These are phyloP conservation scores for Scolopax rusticola DNA, from an alignment of 2,797 vertebrate species.

Conservation along the genomic window DNA sequence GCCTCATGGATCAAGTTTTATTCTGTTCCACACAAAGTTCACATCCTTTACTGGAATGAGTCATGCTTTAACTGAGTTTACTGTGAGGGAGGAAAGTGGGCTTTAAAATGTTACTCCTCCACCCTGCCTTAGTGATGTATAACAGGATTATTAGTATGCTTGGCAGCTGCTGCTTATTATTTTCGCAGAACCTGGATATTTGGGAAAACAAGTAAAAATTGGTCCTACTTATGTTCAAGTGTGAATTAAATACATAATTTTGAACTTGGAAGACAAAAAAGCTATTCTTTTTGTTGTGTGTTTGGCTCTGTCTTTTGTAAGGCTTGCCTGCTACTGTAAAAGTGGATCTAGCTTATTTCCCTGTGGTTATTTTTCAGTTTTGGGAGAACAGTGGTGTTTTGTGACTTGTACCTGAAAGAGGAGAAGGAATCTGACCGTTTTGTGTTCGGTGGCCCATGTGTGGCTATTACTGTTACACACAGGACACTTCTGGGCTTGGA, in stretches of 20 bases:
- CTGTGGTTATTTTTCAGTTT: neutral
- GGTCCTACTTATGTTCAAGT: neutral
- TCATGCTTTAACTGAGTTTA: conserved; percentile 55
- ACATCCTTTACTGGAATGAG: conserved; percentile 64
- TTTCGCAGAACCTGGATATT: conserved; percentile 48
- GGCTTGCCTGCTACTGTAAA: neutral
- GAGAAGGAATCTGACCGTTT: neutral
- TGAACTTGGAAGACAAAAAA: neutral
- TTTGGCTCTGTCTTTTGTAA: neutral
- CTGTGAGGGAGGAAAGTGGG: conserved; percentile 65
- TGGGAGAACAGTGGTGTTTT: neutral
- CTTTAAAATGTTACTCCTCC: conserved; percentile 67
- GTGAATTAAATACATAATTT: neutral
- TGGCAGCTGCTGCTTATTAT: conserved; percentile 59
- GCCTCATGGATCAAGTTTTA: conserved; percentile 49
- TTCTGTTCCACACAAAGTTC: conserved; percentile 60
- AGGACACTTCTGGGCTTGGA: neutral
- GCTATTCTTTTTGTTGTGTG: too few species aligned
- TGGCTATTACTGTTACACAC: neutral
- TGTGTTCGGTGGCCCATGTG: accelerated
- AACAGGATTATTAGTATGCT: conserved; percentile 55
- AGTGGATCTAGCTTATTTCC: neutral
- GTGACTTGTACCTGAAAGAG: neutral
- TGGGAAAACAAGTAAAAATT: conserved; percentile 28
- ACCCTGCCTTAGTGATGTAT: conserved; percentile 34